Evolutionary conservation across 1,140 invertebrate species (phyloP), one percentile per base, ranked within the genome.

Genomic region (Drosophila pandora): DNA sequence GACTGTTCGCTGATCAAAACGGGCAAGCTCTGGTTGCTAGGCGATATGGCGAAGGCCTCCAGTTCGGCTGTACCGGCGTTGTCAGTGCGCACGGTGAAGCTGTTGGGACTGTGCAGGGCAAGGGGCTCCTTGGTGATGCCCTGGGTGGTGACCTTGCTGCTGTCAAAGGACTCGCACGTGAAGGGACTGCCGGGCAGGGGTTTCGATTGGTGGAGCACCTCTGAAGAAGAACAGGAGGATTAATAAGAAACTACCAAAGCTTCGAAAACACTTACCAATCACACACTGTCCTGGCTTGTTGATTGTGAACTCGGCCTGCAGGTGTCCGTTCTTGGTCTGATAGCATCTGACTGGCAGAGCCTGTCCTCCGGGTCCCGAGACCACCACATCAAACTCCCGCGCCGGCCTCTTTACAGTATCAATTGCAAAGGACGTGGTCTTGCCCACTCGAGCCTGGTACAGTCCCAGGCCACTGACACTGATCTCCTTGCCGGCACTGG

Each of bases 101-200:
- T 95, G 68, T 97, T 96, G 28, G 95, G 95, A 90, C 97, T 97
- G 71, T 97, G 96, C 17, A 97, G 94, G 23, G 96, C 95, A 48
- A 97, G 94, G 47, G 95, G 96, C n/a, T 95, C 95, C 47, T 95
- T 94, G 23, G 95, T 95, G 21, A 97, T 92, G 63, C 96, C 95
- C 60, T 95, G 94, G 22, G 96, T 90, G 71, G 94, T 94, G 4
- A 96, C 94, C 93, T 96, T 96, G 41, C 94, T 95, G 9, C 97
- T 94, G 92, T 99, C 98, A 90, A 97, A 99, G 1, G 98, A 96
- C 92, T 99, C 97, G 85, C 98, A 99, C 62, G 95, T 96, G 92
- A 98, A 99, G 13, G 99, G 99, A 74, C 98, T 99, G 17, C 98
- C 98, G n/a, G 95, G 94, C 17, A 99, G 94, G 13, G 96, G 95